Evolutionary conservation across 2,797 vertebrate species (phyloP), one percentile per base, ranked within the genome.

Genomic region (Buceros bicornis): DNA sequence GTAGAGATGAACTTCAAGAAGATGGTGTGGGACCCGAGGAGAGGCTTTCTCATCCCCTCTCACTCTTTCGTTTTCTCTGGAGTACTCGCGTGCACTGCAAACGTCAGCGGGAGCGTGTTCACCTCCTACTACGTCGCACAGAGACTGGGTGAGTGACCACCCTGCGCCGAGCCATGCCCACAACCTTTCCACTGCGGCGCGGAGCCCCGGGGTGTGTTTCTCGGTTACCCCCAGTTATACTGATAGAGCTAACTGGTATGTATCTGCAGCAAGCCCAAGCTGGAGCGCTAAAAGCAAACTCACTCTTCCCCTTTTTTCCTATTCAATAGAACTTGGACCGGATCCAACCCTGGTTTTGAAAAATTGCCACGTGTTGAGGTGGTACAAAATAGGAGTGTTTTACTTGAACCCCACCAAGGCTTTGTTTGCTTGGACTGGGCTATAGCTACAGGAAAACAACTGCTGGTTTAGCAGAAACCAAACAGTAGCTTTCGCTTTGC

Each of bases 1-100:
- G 28, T 20, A 16, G 90, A 87, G 50, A 56, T 97, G 19, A 42
- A 80, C 29, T 58, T 90, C 20, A n/a, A 4, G 29, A 84, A 24
- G 58, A 96, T 94, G 70, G 2, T 29, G 19, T 99, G 99, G 99
- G 98, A 99, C 97, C 98, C 99, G 22, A 98, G 47, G 95, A 98
- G 95, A 90, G 99, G 99, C 29, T 99, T 99, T 95, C 92, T 26
- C 57, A 97, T 99, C 88, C 98, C 98, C n/a, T 61, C 97, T 73
- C 28, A 78, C 8, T 62, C 82, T 29, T 88, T 85, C 1, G 7
- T 53, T 15, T 93, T 95, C 71, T 53, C 98, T 2, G 22, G 4
- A 9, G 5, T 97, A 0, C 83, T 99, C 82, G 91, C 10, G 8
- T 99, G 99, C 95, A 40, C 61, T 0, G 97, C 98, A 10, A 54